Conservation (phyloP, 2,797 vertebrate genomes). For the Myoxocephalus aenaeus region DNA sequence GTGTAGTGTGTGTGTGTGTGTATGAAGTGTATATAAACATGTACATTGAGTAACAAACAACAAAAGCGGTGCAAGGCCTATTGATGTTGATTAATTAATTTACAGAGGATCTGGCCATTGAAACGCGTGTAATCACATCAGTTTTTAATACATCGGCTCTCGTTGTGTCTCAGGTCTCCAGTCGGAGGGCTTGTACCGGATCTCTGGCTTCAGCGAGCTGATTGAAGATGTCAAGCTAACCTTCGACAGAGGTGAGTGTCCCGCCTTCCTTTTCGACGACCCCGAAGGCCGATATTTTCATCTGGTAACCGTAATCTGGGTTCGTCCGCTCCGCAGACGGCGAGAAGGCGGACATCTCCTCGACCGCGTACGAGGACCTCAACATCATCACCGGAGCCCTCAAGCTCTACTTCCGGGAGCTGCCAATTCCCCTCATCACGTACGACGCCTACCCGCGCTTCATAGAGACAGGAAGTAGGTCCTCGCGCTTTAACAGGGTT, state of each 20-base stretch:
- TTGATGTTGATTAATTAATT: no score
- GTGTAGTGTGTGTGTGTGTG: no score
- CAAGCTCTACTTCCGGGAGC: conserved; percentile 99
- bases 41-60: no score
- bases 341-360: conserved; percentile 98
- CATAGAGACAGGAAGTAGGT: conserved; percentile 97
- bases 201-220: conserved; percentile 98
- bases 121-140: no score
- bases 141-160: no score
- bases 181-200: conserved; percentile 97
- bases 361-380: conserved; percentile 97
- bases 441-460: conserved; percentile 98
- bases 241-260: conserved; percentile 93
- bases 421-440: conserved; percentile 98
- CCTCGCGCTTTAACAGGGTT: neutral
- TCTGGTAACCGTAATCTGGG: neutral
- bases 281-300: neutral
- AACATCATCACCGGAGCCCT: conserved; percentile 99
- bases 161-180: conserved; percentile 88
- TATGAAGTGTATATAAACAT: no score
- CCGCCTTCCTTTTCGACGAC: no score
- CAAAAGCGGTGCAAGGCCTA: no score
- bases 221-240: conserved; percentile 99
- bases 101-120: no score
- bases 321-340: conserved; percentile 86